These are phyloP conservation scores for Takifugu flavidus DNA, from an alignment of 2,113 vertebrate genomes.

Conservation along the genomic window DNA sequence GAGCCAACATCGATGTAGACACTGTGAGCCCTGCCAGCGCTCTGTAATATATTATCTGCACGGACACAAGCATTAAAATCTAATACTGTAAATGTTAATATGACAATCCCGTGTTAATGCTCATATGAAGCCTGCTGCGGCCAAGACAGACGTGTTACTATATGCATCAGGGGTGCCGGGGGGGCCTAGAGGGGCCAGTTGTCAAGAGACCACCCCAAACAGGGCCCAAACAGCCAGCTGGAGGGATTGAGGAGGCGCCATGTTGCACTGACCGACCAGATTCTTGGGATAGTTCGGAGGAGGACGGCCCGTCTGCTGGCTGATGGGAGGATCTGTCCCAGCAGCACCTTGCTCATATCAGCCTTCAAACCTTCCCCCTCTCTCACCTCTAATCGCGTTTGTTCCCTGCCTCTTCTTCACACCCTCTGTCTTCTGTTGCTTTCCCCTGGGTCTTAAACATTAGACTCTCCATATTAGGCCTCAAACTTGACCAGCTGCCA, in stretches of 20 bases:
- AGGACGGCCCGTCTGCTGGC: slow-evolving; percentile 63
- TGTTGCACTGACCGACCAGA: slow-evolving; percentile 70
- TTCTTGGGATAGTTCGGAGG: slow-evolving; percentile 71
- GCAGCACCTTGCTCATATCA: slow-evolving; percentile 32
- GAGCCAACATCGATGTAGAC: slow-evolving; percentile 36
- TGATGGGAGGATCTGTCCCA: slow-evolving; percentile 54
- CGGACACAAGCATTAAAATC: slow-evolving; percentile 46
- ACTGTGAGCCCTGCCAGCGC: slow-evolving; percentile 9
- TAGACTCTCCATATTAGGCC: slow-evolving; percentile 14
- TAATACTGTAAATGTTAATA: slow-evolving; percentile 48
- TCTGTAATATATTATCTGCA: slow-evolving; percentile 32
- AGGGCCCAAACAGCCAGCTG: slow-evolving; percentile 72
- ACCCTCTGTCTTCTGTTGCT: slow-evolving; percentile 26
- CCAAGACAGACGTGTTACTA: slow-evolving; percentile 14
- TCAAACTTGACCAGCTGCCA: slow-evolving; percentile 50
- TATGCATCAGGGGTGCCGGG: slow-evolving; percentile 34
- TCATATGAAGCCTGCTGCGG: slow-evolving; percentile 22
- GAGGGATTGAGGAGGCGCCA: slow-evolving; percentile 71
- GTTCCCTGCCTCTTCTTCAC: slow-evolving; percentile 32
- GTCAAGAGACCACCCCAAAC: slow-evolving; percentile 73
- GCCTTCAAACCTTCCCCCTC: slow-evolving; percentile 31
- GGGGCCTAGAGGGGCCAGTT: slow-evolving; percentile 58
- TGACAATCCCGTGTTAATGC: slow-evolving; percentile 51
- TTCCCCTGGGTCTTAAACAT: slow-evolving; percentile 39
- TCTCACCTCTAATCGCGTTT: slow-evolving; percentile 15